phyloP scores from a whole-genome alignment of 2,888 invertebrate genomes.

The Oscheius sp. region DNA sequence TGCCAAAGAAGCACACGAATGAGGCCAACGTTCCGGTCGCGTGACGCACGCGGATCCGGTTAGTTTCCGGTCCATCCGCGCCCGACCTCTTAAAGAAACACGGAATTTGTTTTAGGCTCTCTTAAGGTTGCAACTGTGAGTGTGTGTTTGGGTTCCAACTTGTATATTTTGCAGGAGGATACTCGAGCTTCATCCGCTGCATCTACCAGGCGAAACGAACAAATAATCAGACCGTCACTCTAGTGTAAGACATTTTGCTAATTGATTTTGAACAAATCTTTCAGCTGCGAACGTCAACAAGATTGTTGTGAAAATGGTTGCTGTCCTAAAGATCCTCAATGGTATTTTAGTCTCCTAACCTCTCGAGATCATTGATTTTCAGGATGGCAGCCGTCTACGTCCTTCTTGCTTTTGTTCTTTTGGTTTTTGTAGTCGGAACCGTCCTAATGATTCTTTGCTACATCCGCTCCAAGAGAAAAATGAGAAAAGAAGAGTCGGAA shows the following conservation, averaged over 20 bases:
- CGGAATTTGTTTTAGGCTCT: slow-evolving; percentile 27
- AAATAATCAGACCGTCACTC: slow-evolving; percentile 67
- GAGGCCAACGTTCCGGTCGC: slow-evolving; percentile 28
- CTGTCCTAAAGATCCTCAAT: slow-evolving; percentile 73
- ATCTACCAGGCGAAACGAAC: slow-evolving; percentile 70
- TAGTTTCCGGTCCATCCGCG: slow-evolving; percentile 27
- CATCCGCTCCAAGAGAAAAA: slow-evolving; percentile 62
- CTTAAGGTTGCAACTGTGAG: neutral
- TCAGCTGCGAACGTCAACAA: slow-evolving; percentile 67
- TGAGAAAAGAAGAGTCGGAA: slow-evolving; percentile 65
- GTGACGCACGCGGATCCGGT: slow-evolving; percentile 32
- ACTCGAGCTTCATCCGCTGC: slow-evolving; percentile 67
- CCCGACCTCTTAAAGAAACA: slow-evolving; percentile 36
- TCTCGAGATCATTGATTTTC: neutral
- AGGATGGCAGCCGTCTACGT: slow-evolving; percentile 73
- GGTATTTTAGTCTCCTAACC: slow-evolving; percentile 46
- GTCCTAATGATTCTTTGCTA: slow-evolving; percentile 70
- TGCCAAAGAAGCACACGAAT: slow-evolving; percentile 2
- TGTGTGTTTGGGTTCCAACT: neutral
- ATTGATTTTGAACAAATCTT: slow-evolving; percentile 5
- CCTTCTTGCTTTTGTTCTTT: slow-evolving; percentile 68
- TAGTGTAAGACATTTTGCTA: slow-evolving; percentile 50
- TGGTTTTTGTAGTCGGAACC: slow-evolving; percentile 68
- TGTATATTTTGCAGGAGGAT: slow-evolving; percentile 57
- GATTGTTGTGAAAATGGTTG: slow-evolving; percentile 71